phyloP scores from a whole-genome alignment of 1,140 invertebrate genomes.

The Kradibia gibbosae region DNA sequence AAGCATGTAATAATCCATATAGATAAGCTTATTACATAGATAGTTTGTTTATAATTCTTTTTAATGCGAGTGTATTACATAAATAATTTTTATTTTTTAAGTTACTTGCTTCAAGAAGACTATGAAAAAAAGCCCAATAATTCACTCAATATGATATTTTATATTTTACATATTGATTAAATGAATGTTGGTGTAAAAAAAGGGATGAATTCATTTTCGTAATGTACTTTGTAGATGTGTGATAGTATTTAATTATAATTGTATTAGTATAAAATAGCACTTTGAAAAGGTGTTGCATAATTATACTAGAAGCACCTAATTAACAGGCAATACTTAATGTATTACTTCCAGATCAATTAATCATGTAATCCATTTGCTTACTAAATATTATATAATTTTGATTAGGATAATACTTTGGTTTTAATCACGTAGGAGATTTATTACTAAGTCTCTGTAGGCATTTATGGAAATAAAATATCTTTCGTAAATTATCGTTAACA shows the following conservation, averaged over 20 bases:
- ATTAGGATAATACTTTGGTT: neutral
- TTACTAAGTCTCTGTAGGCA: neutral
- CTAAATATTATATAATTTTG: slow-evolving; percentile 1
- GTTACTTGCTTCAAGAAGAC: no score
- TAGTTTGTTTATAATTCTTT: no score
- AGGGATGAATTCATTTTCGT: no score
- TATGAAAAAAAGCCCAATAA: no score
- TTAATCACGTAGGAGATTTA: neutral
- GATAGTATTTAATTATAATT: slow-evolving; percentile 13
- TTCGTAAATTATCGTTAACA: no score
- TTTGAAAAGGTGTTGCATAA: neutral
- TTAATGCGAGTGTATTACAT: no score
- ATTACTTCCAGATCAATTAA: slow-evolving; percentile 4
- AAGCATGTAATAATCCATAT: no score
- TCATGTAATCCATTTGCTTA: neutral
- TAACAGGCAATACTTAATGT: neutral
- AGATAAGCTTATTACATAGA: no score
- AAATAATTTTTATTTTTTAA: no score
- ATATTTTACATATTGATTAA: no score
- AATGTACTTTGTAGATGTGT: neutral
- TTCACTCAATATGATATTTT: no score
- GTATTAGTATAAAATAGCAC: neutral
- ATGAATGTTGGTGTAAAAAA: no score
- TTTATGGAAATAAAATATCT: neutral
- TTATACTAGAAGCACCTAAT: neutral